Evolutionary conservation across 2,888 invertebrate species (phyloP), one percentile per base, ranked within the genome.

Genomic region (Gymnosoma rotundatum): DNA sequence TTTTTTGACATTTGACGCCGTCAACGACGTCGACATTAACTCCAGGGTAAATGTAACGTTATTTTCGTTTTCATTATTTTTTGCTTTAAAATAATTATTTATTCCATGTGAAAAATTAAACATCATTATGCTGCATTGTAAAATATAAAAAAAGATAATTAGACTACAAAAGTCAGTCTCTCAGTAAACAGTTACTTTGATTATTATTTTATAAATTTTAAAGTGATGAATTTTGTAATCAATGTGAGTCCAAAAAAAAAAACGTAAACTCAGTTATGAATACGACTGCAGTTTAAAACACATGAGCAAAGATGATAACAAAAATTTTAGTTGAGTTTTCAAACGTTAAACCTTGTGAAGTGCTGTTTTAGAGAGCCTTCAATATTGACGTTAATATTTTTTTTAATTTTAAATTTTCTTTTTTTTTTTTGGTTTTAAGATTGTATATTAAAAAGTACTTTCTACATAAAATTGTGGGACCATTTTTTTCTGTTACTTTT

Each of bases 221-320:
- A 42, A 58, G 64, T 78, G 78, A 64, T 78, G 74, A 75, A 61
- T 79, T 79, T 79, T 78, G 69, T 66, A 78, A 83, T 83, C 60
- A 75, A 75, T 72, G 78, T 70, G 78, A 79, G 78, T 56, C 56
- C 56, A 36, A 63, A 64, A 14, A 75, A 25, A 56, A 36, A 75
- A 58, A 6, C 48, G 42, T 2, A 25, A 56, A 60, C 1, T n/a
- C n/a, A n/a, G 2, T 48, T 48, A 16, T 14, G 6, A 48, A 48
- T n/a, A n/a, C n/a, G 3, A 16, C n/a, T 58, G 32, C 66, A 32
- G 7, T 32, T 32, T 32, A 5, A 32, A 32, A 32, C 8, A 66
- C 25, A 50, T 52, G 60, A 48, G 18, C 50, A 50, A 60, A 76
- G 60, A 52, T 76, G 38, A 25, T 42, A 52, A 67, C 38, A 18